Evolutionary conservation across 1,140 invertebrate genomes (phyloP).

Genomic region (Arion vulgaris): DNA sequence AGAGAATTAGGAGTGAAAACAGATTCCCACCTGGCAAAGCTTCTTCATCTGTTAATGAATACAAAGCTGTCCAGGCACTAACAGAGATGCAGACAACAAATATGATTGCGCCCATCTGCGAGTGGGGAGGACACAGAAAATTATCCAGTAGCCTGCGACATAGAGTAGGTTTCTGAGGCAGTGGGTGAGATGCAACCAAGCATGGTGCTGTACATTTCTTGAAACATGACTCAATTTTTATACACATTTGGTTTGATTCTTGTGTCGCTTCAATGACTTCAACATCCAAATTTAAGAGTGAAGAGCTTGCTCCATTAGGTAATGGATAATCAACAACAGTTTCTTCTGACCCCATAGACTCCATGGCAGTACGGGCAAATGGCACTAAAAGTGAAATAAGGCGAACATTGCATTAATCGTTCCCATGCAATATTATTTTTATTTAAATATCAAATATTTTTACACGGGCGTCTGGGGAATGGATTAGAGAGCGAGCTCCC

Average conservation of each 20-base stretch:
- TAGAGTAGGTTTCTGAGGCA: conserved; percentile 47
- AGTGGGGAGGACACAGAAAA: conserved; percentile 71
- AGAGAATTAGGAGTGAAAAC: conserved; percentile 81
- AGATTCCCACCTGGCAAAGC: conserved; percentile 85
- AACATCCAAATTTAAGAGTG: background rate
- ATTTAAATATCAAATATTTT: too few relatives aligned
- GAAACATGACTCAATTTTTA: background rate
- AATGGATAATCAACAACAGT: background rate
- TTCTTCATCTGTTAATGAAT: conserved; percentile 81
- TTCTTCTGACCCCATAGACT: background rate
- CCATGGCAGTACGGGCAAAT: background rate
- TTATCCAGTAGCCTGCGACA: conserved; percentile 55
- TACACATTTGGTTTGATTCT: background rate
- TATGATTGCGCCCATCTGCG: conserved; percentile 58
- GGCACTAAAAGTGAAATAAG: background rate
- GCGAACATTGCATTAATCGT: background rate
- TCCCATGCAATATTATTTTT: background rate
- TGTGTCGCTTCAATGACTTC: background rate
- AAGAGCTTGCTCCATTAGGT: background rate
- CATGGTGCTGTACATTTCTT: conserved; percentile 45
- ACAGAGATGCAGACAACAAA: conserved; percentile 77
- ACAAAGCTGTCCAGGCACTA: conserved; percentile 84
- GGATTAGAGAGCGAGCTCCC: too few relatives aligned
- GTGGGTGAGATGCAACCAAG: conserved; percentile 54
- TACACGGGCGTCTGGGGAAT: too few relatives aligned